phyloP scores from a whole-genome alignment of 2,797 vertebrate genomes.

The Caiman crocodilus region DNA sequence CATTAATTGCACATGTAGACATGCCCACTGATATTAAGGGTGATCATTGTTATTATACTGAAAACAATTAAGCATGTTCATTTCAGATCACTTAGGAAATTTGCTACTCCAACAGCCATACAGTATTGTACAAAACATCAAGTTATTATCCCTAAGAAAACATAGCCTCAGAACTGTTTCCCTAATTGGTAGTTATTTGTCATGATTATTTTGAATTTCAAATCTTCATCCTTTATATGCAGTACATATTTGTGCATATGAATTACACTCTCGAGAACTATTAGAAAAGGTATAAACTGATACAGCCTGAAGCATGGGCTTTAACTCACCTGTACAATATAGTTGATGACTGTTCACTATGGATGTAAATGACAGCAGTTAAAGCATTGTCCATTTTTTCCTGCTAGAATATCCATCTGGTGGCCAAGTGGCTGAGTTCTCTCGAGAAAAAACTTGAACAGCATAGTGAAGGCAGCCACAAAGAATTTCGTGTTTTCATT shows the following conservation, averaged over 20 bases:
- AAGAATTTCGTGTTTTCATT: constrained; percentile 89
- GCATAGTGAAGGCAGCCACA: constrained; percentile 84
- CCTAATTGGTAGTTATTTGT: constrained; percentile 14
- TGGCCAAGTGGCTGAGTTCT: constrained; percentile 91
- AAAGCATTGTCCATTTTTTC: neutral
- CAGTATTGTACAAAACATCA: neutral
- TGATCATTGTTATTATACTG: constrained; percentile 8
- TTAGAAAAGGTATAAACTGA: neutral
- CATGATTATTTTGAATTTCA: neutral
- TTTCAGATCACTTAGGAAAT: neutral
- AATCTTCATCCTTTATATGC: neutral
- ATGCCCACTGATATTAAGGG: neutral
- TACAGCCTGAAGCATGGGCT: neutral
- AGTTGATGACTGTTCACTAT: neutral
- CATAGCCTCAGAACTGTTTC: neutral
- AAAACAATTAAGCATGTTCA: constrained; percentile 21
- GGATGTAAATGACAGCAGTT: neutral
- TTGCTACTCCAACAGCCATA: neutral
- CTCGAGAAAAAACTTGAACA: constrained; percentile 94
- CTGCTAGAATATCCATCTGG: constrained; percentile 93
- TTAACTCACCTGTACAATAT: neutral
- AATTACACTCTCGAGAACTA: neutral
- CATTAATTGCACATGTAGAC: no score
- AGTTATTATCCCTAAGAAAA: neutral
- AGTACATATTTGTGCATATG: neutral